Evolutionary conservation across 2,797 vertebrate genomes (phyloP), one percentile per base, ranked within the genome.

Genomic region (Alcedo atthis): DNA sequence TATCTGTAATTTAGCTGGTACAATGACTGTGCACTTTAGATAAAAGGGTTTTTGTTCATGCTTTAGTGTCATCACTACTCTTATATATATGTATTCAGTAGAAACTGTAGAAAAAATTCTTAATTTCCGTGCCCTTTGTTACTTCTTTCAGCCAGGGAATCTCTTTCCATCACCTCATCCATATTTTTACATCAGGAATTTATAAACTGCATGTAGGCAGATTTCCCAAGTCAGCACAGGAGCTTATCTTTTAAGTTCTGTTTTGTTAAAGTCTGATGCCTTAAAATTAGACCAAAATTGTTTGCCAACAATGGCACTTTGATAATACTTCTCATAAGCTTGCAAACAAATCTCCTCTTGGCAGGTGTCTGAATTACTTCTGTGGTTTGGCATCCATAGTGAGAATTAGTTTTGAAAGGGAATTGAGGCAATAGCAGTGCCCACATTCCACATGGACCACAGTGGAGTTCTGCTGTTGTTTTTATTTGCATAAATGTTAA

Each of bases 61-160:
- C 32, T 85, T 26, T 6, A 15, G 18, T 19, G 11, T 10, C 48
- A 30, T 28, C 26, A 4, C 33, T 28, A 2, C 49, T 25, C 45
- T 33, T 21, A 30, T 0, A 0, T 4, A 1, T 4, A 1, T 16
- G 4, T 22, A 46, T 75, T 54, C 45, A 45, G 30, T n/a, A 10
- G 16, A 33, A 35, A 1, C 13, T 62, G 53, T 6, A 16, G 48
- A 15, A 43, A 30, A 2, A 51, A 28, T 18, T 28, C 12, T 46
- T 32, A 17, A 25, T 28, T 68, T 20, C 45, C 12, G 0, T 8
- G 25, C 30, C 30, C n/a, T 53, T n/a, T 33, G 15, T 54, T 4
- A 3, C 30, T 66, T 28, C 20, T 43, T 14, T 17, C 57, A 80
- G 15, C 22, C 16, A 21, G 71, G 55, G 16, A 28, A 54, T 4